Conservation (phyloP, 2,797 vertebrate species). For the Sebastes itinus region DNA sequence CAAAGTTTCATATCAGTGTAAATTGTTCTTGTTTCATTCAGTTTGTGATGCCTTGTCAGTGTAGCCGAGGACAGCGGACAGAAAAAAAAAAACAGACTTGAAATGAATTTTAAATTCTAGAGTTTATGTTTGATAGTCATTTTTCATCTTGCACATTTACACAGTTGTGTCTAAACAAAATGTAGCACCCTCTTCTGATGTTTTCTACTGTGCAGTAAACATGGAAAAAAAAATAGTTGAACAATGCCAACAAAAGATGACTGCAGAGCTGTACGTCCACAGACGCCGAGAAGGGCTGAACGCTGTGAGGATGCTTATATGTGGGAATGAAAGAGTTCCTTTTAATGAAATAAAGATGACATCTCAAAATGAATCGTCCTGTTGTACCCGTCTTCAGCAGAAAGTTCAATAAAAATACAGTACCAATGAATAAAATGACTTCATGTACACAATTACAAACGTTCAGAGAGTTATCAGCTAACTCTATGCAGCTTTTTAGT, state of each 20-base stretch:
- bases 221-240: constrained; percentile 6
- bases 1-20: constrained; percentile 46
- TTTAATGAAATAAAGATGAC: constrained; percentile 60
- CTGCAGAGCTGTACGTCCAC: constrained; percentile 17
- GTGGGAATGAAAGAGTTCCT: constrained; percentile 35
- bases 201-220: constrained; percentile 69
- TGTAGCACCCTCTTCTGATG: constrained; percentile 49
- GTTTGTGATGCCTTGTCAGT: constrained; percentile 67
- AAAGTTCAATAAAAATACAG: neutral
- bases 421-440: neutral
- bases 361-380: neutral
- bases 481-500: no score
- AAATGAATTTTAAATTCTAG: constrained; percentile 37
- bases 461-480: neutral
- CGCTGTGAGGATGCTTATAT: constrained; percentile 26
- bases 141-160: constrained; percentile 66
- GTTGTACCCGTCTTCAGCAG: neutral
- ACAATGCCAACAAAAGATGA: constrained; percentile 22
- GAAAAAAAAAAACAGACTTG: constrained; percentile 31
- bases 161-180: constrained; percentile 64
- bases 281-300: neutral
- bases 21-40: constrained; percentile 46
- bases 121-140: constrained; percentile 50
- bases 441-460: neutral
- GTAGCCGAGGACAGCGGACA: constrained; percentile 43